phyloP scores from a whole-genome alignment of 2,888 invertebrate species.

The Heliconius charithonia region DNA sequence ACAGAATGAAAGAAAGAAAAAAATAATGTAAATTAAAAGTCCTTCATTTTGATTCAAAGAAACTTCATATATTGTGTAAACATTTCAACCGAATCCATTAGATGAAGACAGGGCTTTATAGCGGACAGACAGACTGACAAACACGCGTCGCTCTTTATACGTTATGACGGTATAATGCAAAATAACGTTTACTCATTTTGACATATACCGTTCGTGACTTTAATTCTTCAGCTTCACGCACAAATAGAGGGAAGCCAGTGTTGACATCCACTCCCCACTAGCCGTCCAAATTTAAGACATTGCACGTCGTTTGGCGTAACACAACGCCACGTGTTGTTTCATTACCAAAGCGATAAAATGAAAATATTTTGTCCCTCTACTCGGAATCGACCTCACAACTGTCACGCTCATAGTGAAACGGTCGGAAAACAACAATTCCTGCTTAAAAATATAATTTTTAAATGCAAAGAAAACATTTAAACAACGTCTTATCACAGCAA shows the following conservation, averaged over 20 bases:
- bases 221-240: constrained; percentile 2
- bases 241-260: background rate
- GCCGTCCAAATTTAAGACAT: background rate
- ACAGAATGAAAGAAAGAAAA: constrained; percentile 14
- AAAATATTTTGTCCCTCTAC: background rate
- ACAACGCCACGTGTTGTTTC: background rate
- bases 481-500: constrained; percentile 41
- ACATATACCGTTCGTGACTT: background rate
- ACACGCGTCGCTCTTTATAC: constrained; percentile 46
- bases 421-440: background rate
- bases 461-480: constrained; percentile 20
- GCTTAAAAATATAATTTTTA: constrained; percentile 5
- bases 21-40: constrained; percentile 36
- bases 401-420: too few relatives aligned
- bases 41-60: constrained; percentile 45
- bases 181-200: constrained; percentile 22
- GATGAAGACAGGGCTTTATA: constrained; percentile 61
- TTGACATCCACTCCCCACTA: background rate
- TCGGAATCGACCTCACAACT: background rate
- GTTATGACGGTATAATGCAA: constrained; percentile 40
- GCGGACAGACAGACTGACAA: constrained; percentile 66
- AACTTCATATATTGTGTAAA: constrained; percentile 55
- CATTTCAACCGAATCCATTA: constrained; percentile 67
- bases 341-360: background rate
- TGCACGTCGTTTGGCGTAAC: background rate